Evolutionary conservation across 2,797 vertebrate species (phyloP), one percentile per base, ranked within the genome.

Genomic region (Chrysocyon brachyurus): DNA sequence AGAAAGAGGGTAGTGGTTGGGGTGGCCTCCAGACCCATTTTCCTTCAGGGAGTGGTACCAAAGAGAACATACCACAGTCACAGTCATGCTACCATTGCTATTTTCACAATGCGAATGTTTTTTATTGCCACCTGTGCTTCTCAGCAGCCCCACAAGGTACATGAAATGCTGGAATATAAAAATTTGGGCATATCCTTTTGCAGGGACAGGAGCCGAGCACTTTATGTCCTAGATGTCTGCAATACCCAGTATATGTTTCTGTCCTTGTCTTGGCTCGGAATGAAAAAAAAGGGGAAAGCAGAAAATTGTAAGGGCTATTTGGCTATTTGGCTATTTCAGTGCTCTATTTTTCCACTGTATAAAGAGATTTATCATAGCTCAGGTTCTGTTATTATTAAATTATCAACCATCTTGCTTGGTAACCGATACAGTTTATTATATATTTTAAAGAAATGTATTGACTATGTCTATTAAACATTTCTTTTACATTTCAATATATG

Each of bases 311-410:
- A 83, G 21, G 49, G 28, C 70, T 63, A 81, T 46, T 22, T 63
- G 49, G 28, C 70, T 63, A 81, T 46, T 22, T 63, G 36, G 61
- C 75, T 91, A 94, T 66, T 85, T 87, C 16, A 87, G 0, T 64
- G n/a, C 28, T 90, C 2, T 19, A 5, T 54, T 6, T 68, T 82
- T 96, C n/a, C 4, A 19, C 15, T 64, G 14, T 61, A 87, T 57
- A 82, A 94, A 22, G 63, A 49, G 59, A 63, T 0, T 1, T 68
- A 3, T 90, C 22, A 26, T 66, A 81, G 59, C 56, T 90, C 14
- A 96, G 9, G 84, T 96, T 96, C 93, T 94, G 72, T 52, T 91
- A 6, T 15, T 90, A 40, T 57, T 94, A 63, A 68, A 70, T 77
- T 90, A 72, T 61, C 28, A 94, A 26, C 64, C n/a, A 28, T 83